Percentiles rank a stretch among this genome's conserved stretches.
These are phyloP conservation scores for Malurus alboscapulatus DNA, from an alignment of 2,113 vertebrate species.

Conservation along the genomic window DNA sequence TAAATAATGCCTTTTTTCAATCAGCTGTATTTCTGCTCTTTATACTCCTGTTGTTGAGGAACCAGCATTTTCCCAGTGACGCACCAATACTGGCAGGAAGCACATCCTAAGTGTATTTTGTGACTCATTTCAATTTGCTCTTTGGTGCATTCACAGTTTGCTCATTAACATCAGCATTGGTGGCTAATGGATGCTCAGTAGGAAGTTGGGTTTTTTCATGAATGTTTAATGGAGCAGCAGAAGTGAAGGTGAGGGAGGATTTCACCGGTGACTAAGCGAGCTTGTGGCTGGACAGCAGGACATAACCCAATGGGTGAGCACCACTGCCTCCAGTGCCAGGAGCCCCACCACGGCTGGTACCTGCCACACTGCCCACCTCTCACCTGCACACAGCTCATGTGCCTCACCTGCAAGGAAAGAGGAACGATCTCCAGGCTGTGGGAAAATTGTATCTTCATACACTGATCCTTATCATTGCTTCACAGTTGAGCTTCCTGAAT, in stretches of 20 bases:
- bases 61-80: constrained; percentile 64
- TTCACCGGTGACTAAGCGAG: neutral
- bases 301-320: neutral
- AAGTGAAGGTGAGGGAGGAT: constrained; percentile 53
- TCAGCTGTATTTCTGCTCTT: constrained; percentile 43
- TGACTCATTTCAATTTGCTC: constrained; percentile 78
- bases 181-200: constrained; percentile 74
- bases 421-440: neutral
- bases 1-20: constrained; percentile 19
- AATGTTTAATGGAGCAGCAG: constrained; percentile 77
- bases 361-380: rapidly evolving
- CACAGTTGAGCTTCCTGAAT: neutral
- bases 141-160: constrained; percentile 60
- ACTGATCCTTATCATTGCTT: neutral
- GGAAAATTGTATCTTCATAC: neutral
- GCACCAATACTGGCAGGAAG: constrained; percentile 72
- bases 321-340: rapidly evolving
- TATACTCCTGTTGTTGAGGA: constrained; percentile 63
- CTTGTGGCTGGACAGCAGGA: rapidly evolving
- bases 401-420: neutral
- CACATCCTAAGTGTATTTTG: constrained; percentile 64
- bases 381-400: rapidly evolving
- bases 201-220: constrained; percentile 72
- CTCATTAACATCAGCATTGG: constrained; percentile 71
- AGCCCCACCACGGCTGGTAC: rapidly evolving